These are phyloP conservation scores for Chaetophractus vellerosus DNA, from an alignment of 2,797 vertebrate genomes.

Conservation along the genomic window DNA sequence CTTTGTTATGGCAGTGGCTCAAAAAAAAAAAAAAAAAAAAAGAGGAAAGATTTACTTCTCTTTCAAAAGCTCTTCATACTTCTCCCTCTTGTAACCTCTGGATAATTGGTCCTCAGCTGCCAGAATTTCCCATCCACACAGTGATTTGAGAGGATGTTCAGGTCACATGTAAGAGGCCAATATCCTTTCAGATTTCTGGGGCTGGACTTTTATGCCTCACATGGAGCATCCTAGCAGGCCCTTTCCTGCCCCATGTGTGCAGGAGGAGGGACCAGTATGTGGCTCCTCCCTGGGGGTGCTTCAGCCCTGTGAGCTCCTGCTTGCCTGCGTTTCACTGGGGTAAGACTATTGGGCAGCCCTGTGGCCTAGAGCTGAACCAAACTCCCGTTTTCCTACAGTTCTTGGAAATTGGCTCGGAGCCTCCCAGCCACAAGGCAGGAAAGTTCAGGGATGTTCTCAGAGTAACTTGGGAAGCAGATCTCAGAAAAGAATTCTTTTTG, in stretches of 20 bases:
- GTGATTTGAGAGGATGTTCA: background rate
- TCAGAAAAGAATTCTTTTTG: background rate
- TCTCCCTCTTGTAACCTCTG: slow-evolving; percentile 20
- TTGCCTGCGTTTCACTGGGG: background rate
- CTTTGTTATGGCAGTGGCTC: background rate
- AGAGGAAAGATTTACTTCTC: background rate
- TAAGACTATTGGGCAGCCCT: too few species aligned
- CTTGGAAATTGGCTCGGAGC: background rate
- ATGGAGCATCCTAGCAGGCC: rapidly evolving
- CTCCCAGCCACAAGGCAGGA: background rate
- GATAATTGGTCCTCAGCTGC: background rate
- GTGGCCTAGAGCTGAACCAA: background rate
- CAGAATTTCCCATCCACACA: background rate
- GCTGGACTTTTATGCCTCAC: background rate
- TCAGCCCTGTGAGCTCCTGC: background rate
- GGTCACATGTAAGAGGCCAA: background rate
- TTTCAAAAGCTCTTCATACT: background rate
- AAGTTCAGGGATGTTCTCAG: background rate
- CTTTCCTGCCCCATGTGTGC: background rate
- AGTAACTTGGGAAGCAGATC: background rate
- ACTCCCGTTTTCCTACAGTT: background rate
- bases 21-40: slow-evolving; percentile 16
- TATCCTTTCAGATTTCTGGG: background rate
- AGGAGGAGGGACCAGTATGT: rapidly evolving
- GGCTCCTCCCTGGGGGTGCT: too few species aligned